Evolutionary conservation across 2,797 vertebrate species (phyloP), one percentile per base, ranked within the genome.

Genomic region (Steatocranus sp.): DNA sequence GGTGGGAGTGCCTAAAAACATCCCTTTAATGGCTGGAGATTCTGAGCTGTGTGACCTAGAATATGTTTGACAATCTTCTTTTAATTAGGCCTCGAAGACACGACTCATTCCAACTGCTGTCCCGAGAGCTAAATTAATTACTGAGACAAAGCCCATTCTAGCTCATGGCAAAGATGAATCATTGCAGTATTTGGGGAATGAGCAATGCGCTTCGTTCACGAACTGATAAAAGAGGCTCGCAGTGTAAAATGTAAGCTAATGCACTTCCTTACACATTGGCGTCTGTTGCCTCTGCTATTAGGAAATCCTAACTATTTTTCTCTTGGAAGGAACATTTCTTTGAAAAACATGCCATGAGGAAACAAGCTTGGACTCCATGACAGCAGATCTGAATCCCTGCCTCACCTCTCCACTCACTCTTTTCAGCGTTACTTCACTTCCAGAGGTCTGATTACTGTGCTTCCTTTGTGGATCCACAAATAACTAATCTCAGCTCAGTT

Each of bases 111-210:
- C 92, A 92, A 94, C 83, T 88, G 88, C 94, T 89, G 93, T 95
- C 94, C 94, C 91, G 80, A 92, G 93, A 94, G 94, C 91, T 92
- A 93, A 94, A 95, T 95, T 93, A 94, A 95, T 95, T 95, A 95
- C 92, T 85, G 90, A 93, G 91, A 95, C 92, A 95, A 94, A 94
- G 91, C 92, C 88, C 91, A 89, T 91, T 91, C 88, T 89, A 76
- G 92, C 94, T 93, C 84, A 82, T 90, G 89, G 93, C 91, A 88
- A 87, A 91, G 92, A 94, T 94, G 91, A 95, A 94, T 95, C 94
- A 92, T 90, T 91, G 90, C 89, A 87, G 92, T 89, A 93, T 94
- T 94, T 94, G 91, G 91, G 89, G 90, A 93, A 92, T 92, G 93
- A 94, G 93, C 86, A 91, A 89, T 82, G 87, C 82, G 89, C 87